phyloP scores from a whole-genome alignment of 2,888 invertebrate species.

The Microctonus brassicae region DNA sequence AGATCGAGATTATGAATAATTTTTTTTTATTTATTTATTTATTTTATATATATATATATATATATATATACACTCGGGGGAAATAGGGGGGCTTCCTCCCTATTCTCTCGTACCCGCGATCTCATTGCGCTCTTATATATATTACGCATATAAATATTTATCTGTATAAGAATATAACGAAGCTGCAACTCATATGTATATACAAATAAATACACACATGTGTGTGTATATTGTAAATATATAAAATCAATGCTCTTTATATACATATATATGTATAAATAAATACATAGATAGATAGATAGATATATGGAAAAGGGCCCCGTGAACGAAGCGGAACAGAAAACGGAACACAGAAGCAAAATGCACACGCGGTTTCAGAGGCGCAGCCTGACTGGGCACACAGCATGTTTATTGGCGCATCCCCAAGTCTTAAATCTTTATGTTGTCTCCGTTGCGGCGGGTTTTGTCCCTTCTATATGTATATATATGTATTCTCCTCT shows the following conservation, averaged over 20 bases:
- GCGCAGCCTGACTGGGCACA: conserved; percentile 62
- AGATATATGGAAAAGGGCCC: conserved; percentile 34
- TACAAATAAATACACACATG: no score
- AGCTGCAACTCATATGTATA: neutral
- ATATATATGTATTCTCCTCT: no score
- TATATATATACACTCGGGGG: neutral
- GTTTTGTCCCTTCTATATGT: conserved; percentile 48
- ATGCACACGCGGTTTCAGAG: conserved; percentile 47
- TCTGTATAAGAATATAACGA: conserved; percentile 9
- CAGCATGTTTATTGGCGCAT: conserved; percentile 70
- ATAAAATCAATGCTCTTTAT: no score
- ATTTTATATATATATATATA: neutral
- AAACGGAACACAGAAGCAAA: conserved; percentile 48
- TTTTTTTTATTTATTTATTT: neutral
- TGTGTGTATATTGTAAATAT: no score
- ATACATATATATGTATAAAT: neutral
- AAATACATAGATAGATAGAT: neutral
- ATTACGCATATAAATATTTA: conserved; percentile 4
- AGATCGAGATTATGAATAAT: conserved; percentile 2
- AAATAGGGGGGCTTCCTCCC: no score
- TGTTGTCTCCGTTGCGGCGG: conserved; percentile 68
- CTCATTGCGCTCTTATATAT: neutral
- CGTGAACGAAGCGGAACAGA: conserved; percentile 46
- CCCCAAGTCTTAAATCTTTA: conserved; percentile 69
- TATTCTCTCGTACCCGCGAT: neutral